These are phyloP conservation scores for Sylvia atricapilla DNA, from an alignment of 2,113 vertebrate species.

Conservation along the genomic window DNA sequence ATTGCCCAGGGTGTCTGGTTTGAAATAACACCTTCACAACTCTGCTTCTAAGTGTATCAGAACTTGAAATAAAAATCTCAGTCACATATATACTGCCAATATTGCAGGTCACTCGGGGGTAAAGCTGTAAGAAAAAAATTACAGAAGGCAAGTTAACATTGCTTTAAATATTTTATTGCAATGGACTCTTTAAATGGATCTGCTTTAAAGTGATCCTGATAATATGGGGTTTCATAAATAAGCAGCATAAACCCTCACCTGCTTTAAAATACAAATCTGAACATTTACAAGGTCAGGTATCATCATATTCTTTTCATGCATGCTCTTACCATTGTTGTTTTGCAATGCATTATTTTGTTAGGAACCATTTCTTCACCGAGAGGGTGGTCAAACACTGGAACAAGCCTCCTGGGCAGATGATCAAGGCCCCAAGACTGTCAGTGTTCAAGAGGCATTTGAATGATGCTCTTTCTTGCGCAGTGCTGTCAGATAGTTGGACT, in stretches of 20 bases:
- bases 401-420: background rate
- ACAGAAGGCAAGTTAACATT: background rate
- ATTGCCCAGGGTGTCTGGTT: background rate
- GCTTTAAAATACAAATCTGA: background rate
- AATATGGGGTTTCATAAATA: background rate
- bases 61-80: background rate
- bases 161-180: background rate
- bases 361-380: background rate
- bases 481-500: background rate
- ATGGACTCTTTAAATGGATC: background rate
- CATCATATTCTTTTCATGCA: background rate
- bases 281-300: background rate
- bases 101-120: background rate
- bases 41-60: background rate
- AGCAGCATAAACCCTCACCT: background rate
- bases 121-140: background rate
- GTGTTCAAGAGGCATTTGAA: background rate
- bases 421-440: accelerated
- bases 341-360: background rate
- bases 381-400: background rate
- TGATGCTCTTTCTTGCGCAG: background rate
- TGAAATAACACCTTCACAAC: background rate
- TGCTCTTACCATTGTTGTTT: background rate
- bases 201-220: background rate
- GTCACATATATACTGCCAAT: background rate